phyloP scores from a whole-genome alignment of 2,113 vertebrate genomes.

The Pterocles burchelli region DNA sequence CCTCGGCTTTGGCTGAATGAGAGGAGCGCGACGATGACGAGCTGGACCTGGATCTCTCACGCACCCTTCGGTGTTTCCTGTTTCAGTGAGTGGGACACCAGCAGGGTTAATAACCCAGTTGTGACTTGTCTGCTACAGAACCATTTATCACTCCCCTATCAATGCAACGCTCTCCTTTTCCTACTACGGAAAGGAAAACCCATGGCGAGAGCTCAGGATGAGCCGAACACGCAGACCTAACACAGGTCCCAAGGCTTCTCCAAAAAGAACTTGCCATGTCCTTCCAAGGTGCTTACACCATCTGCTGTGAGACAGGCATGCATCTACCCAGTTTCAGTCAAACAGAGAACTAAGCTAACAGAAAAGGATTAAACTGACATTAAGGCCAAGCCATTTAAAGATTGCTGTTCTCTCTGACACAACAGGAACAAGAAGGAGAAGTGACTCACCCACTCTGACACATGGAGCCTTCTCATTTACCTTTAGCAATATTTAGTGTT shows the following conservation, averaged over 20 bases:
- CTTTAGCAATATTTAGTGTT: slow-evolving; percentile 4
- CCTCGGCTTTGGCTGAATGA: slow-evolving; percentile 81
- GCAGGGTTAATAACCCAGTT: not conserved
- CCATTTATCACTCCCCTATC: not conserved
- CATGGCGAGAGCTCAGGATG: not conserved
- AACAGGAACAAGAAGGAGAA: slow-evolving; percentile 29
- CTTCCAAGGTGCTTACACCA: not conserved
- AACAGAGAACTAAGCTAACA: not conserved
- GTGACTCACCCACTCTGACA: slow-evolving; percentile 33
- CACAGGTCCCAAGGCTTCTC: not conserved
- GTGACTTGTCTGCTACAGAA: not conserved
- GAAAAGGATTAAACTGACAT: not conserved
- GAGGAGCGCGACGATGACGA: slow-evolving; percentile 92
- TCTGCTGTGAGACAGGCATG: not conserved
- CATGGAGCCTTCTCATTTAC: slow-evolving; percentile 37
- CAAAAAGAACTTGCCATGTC: not conserved
- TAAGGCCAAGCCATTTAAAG: not conserved
- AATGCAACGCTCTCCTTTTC: not conserved
- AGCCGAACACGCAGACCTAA: not conserved
- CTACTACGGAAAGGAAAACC: not conserved
- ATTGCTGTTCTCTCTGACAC: not conserved
- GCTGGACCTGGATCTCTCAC: slow-evolving; percentile 90
- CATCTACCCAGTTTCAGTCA: not conserved
- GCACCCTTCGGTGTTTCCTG: slow-evolving; percentile 89
- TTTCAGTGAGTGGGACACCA: not conserved